Conservation (phyloP, 1,140 invertebrate species). For the Lepidurus packardi region DNA sequence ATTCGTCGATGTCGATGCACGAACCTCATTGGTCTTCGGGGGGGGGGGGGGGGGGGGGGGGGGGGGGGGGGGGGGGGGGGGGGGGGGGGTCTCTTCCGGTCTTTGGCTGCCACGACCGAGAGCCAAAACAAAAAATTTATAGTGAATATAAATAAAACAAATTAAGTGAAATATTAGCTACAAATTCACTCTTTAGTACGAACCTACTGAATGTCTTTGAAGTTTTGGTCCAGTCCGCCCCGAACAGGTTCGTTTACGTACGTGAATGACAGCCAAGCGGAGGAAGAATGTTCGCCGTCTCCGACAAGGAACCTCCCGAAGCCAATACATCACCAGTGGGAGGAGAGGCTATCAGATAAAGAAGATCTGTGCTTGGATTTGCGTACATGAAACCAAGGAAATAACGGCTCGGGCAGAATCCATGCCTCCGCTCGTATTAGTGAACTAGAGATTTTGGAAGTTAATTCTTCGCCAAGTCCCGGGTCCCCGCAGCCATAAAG, state of each 20-base stretch:
- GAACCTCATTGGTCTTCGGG: too few relatives aligned
- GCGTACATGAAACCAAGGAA: neutral
- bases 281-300: neutral
- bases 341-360: constrained; percentile 4
- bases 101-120: too few relatives aligned
- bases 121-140: too few relatives aligned
- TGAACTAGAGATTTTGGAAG: constrained; percentile 8
- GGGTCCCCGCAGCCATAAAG: constrained; percentile 31
- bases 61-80: too few relatives aligned
- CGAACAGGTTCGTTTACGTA: constrained; percentile 31
- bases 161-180: too few relatives aligned
- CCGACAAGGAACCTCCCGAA: neutral
- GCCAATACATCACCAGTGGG: constrained; percentile 13
- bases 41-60: too few relatives aligned
- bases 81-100: too few relatives aligned
- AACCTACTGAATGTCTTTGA: too few relatives aligned
- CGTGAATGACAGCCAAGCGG: constrained; percentile 28
- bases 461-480: constrained; percentile 28
- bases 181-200: too few relatives aligned
- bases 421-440: constrained; percentile 17
- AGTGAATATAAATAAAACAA: too few relatives aligned
- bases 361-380: constrained; percentile 26
- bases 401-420: constrained; percentile 2
- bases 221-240: constrained; percentile 19
- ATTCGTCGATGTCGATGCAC: too few relatives aligned